phyloP scores from a whole-genome alignment of 2,113 vertebrate genomes.

The Ia io region DNA sequence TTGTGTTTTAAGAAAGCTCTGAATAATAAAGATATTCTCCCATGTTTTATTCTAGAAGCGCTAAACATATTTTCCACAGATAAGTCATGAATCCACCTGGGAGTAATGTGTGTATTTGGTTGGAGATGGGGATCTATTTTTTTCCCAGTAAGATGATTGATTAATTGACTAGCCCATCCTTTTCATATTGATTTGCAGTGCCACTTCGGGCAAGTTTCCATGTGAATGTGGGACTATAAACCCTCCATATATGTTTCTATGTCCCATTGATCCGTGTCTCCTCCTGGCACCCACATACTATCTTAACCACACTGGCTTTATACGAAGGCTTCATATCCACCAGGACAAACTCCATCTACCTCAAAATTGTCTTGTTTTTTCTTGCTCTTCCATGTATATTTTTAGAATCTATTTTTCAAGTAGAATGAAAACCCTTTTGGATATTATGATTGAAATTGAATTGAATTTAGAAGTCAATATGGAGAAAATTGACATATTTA shows the following conservation, averaged over 20 bases:
- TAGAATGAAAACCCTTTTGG: background rate
- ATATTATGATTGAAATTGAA: conserved; percentile 5
- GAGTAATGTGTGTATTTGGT: background rate
- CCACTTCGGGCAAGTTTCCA: background rate
- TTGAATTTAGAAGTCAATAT: conserved; percentile 15
- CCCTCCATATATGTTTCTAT: background rate
- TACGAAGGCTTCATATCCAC: background rate
- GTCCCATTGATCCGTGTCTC: fast-evolving
- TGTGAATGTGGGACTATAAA: background rate
- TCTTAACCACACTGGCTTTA: background rate
- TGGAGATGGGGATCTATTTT: background rate
- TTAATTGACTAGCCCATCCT: background rate
- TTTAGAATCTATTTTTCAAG: conserved; percentile 32
- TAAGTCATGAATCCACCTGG: background rate
- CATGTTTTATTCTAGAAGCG: background rate
- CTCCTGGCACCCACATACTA: fast-evolving
- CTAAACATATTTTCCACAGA: background rate
- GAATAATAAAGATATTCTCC: background rate
- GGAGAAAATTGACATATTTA: background rate
- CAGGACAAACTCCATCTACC: background rate
- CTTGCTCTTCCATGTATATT: background rate
- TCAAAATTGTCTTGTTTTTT: background rate
- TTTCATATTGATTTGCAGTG: background rate
- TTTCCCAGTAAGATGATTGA: background rate
- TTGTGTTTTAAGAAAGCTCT: background rate